These are phyloP conservation scores for Helogale parvula DNA, from an alignment of 2,113 vertebrate species.

Conservation along the genomic window DNA sequence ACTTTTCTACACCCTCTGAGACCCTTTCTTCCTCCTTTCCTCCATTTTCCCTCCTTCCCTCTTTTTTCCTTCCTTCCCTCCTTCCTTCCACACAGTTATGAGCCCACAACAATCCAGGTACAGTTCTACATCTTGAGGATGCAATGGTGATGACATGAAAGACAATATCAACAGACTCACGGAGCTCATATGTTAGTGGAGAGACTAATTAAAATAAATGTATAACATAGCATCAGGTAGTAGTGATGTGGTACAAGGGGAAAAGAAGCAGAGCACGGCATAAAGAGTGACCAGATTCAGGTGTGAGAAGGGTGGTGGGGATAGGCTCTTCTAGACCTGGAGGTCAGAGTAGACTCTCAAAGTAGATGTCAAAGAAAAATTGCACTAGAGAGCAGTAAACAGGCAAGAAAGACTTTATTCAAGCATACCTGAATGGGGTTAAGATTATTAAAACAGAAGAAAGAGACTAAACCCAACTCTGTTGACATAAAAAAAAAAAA, in stretches of 20 bases:
- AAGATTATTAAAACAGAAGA: background rate
- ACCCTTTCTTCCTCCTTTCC: background rate
- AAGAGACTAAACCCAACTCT: background rate
- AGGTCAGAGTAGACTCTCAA: background rate
- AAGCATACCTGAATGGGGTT: background rate
- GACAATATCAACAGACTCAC: background rate
- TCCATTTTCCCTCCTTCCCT: no score
- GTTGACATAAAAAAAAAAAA: background rate
- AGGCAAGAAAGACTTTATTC: background rate
- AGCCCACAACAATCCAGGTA: background rate
- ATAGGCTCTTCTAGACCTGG: background rate
- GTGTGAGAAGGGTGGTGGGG: accelerated
- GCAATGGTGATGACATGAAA: background rate
- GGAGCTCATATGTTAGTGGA: background rate
- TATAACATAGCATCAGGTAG: background rate
- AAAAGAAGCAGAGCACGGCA: background rate
- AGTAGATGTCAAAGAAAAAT: background rate
- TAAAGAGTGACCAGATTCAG: background rate
- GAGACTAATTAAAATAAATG: background rate
- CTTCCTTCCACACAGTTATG: background rate
- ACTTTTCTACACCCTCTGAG: background rate
- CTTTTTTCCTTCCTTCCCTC: background rate
- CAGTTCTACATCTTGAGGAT: background rate
- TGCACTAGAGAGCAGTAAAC: background rate
- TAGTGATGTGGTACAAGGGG: background rate